A percentile compares a stretch with the other conserved stretches of the same genome.
phyloP scores from a whole-genome alignment of 2,888 invertebrate species.

The Chelonus formosanus region DNA sequence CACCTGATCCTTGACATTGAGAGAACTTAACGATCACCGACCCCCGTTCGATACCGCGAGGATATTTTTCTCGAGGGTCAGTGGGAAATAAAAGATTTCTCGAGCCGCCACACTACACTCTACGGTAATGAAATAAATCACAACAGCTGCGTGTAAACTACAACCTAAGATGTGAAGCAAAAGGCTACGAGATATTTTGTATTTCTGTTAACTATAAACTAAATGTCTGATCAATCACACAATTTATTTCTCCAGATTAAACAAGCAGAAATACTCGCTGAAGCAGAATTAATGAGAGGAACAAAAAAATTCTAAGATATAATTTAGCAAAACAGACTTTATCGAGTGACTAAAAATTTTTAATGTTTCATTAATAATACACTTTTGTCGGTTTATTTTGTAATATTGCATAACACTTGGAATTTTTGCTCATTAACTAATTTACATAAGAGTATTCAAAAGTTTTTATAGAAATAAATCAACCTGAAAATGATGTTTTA shows the following conservation, averaged over 20 bases:
- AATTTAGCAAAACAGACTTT: too few relatives aligned
- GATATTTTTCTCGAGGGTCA: conserved; percentile 20
- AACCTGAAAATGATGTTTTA: too few relatives aligned
- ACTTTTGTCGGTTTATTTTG: too few relatives aligned
- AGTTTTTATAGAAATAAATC: too few relatives aligned
- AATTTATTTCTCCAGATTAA: conserved; percentile 19
- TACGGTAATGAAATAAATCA: conserved; percentile 36
- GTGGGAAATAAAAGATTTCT: conserved; percentile 29
- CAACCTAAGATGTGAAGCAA: conserved; percentile 2
- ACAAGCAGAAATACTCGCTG: too few relatives aligned
- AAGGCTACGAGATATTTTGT: not conserved
- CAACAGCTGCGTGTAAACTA: conserved; percentile 24
- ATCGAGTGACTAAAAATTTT: too few relatives aligned
- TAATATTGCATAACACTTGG: too few relatives aligned
- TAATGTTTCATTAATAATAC: too few relatives aligned
- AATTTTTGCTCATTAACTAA: too few relatives aligned
- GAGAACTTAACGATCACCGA: conserved; percentile 44
- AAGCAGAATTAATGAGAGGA: too few relatives aligned
- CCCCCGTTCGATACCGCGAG: conserved; percentile 28
- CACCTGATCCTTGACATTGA: conserved; percentile 45
- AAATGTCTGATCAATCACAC: conserved; percentile 23
- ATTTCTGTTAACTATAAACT: not conserved
- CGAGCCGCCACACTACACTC: conserved; percentile 21
- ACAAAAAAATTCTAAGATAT: too few relatives aligned
- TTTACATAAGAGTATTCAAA: too few relatives aligned